A percentile compares a stretch with the other conserved stretches of the same genome.
phyloP scores from a whole-genome alignment of 2,113 vertebrate species.

The Saguinus imperator region DNA sequence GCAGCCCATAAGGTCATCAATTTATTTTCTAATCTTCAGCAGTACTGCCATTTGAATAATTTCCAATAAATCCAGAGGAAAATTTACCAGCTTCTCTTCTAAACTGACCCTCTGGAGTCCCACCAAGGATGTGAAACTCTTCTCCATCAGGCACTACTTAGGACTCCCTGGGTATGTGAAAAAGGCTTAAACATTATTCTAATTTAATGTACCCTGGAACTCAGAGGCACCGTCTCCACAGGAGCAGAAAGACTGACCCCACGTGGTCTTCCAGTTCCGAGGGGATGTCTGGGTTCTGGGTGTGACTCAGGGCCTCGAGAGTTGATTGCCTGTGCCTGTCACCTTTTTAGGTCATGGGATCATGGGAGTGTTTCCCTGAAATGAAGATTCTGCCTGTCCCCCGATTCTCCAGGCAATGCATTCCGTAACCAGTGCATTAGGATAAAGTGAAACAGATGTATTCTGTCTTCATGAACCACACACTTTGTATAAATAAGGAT shows the following conservation, averaged over 20 bases:
- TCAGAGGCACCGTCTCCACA: background rate
- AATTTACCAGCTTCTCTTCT: background rate
- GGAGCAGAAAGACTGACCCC: background rate
- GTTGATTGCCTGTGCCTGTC: background rate
- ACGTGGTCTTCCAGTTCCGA: background rate
- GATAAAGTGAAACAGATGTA: background rate
- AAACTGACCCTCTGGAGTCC: background rate
- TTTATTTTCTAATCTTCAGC: background rate
- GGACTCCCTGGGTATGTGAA: background rate
- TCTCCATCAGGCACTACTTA: background rate
- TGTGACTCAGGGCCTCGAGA: background rate
- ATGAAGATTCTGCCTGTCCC: background rate
- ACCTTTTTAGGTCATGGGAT: background rate
- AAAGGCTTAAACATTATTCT: background rate
- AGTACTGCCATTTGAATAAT: background rate
- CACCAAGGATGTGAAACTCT: background rate
- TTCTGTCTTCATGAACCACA: background rate
- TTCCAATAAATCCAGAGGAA: background rate
- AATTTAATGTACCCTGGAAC: fast-evolving
- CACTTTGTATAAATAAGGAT: background rate
- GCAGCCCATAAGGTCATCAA: background rate
- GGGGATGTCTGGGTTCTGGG: no score
- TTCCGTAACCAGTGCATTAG: background rate
- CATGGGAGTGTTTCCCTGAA: background rate
- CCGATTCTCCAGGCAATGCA: background rate